Percentiles rank a stretch among this genome's conserved stretches.
phyloP scores from a whole-genome alignment of 2,888 invertebrate genomes.

The Andrena flavipes region DNA sequence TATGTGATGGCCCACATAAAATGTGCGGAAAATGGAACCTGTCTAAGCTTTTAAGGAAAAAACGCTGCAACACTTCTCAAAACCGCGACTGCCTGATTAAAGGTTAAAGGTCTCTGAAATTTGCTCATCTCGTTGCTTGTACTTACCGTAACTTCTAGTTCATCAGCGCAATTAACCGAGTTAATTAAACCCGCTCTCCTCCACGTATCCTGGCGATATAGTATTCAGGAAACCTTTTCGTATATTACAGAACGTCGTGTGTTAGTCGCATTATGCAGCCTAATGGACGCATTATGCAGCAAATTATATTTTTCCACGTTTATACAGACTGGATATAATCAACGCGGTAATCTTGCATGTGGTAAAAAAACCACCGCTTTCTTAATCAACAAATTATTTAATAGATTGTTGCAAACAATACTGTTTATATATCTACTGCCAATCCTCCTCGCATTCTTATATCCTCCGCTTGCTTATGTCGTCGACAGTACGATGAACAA shows the following conservation, averaged over 20 bases:
- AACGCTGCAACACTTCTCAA: no score
- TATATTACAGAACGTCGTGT: conserved; percentile 5
- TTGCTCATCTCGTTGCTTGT: not conserved
- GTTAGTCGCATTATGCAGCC: conserved; percentile 25
- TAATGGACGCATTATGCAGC: conserved; percentile 42
- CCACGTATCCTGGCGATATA: not conserved
- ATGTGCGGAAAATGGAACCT: no score
- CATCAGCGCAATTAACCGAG: conserved; percentile 5
- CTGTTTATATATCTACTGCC: conserved; percentile 45
- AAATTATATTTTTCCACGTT: conserved; percentile 47
- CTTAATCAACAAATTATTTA: conserved; percentile 57
- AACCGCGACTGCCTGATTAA: not conserved
- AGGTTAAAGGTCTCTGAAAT: not conserved
- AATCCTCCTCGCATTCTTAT: not conserved
- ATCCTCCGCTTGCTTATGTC: conserved; percentile 17
- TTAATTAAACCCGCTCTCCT: conserved; percentile 8
- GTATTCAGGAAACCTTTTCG: not conserved
- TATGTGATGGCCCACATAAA: no score
- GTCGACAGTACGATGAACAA: conserved; percentile 70
- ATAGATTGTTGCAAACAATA: conserved; percentile 49
- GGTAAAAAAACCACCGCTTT: conserved; percentile 39
- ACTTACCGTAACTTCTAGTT: conserved; percentile 3
- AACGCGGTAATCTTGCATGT: conserved; percentile 50
- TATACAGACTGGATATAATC: conserved; percentile 43
- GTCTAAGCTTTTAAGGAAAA: no score